A percentile compares a stretch with the other conserved stretches of the same genome.
phyloP scores from a whole-genome alignment of 2,113 vertebrate genomes.

The Amazona vittata region DNA sequence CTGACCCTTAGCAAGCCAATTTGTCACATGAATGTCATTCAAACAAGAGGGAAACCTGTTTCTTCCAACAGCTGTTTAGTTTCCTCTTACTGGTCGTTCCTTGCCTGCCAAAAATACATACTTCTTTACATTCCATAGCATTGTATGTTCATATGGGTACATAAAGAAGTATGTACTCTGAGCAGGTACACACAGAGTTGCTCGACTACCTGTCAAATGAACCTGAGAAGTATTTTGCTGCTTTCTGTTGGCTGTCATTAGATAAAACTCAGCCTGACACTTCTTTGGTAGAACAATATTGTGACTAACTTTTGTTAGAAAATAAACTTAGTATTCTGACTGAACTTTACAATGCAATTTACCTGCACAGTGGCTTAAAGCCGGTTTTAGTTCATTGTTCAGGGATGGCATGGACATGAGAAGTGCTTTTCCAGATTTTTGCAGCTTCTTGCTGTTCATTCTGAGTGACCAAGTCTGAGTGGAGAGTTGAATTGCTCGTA shows the following conservation, averaged over 20 bases:
- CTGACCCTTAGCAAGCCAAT: slow-evolving; percentile 51
- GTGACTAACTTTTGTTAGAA: slow-evolving; percentile 1
- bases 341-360: slow-evolving; percentile 49
- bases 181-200: slow-evolving; percentile 80
- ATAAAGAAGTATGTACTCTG: slow-evolving; percentile 99
- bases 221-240: slow-evolving; percentile 41
- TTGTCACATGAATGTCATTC: slow-evolving; percentile 64
- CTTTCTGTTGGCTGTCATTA: neutral
- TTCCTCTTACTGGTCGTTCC: slow-evolving; percentile 73
- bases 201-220: slow-evolving; percentile 39
- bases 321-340: neutral
- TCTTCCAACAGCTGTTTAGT: slow-evolving; percentile 65
- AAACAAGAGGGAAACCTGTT: slow-evolving; percentile 56
- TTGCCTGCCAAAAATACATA: slow-evolving; percentile 98
- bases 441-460: slow-evolving; percentile 34
- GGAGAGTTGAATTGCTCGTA: neutral
- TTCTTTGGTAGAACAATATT: slow-evolving; percentile 1
- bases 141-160: slow-evolving; percentile 99
- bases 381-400: slow-evolving; percentile 33
- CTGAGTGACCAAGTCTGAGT: neutral
- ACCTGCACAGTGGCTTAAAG: slow-evolving; percentile 64
- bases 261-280: slow-evolving; percentile 21
- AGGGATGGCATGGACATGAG: slow-evolving; percentile 11
- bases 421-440: slow-evolving; percentile 33
- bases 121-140: slow-evolving; percentile 99